Evolutionary conservation across 2,888 invertebrate species (phyloP).

Genomic region (Subacronicta megacephala): DNA sequence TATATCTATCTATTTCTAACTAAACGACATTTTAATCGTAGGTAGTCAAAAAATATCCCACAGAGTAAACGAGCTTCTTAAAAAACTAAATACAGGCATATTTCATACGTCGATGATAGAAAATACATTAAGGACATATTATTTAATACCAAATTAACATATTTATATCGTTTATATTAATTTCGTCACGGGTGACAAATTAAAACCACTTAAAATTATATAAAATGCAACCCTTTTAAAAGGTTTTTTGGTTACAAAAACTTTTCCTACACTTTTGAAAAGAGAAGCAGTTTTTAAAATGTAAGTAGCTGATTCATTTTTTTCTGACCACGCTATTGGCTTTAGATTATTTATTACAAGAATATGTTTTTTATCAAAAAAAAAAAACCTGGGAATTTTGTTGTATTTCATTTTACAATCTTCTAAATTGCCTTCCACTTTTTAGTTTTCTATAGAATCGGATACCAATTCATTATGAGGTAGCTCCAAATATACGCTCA

Average conservation of each 20-base stretch:
- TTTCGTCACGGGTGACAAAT: constrained; percentile 82
- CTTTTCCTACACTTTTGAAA: constrained; percentile 17
- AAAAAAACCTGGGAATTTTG: too few species aligned
- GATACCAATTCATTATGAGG: too few species aligned
- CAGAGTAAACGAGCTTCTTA: constrained; percentile 53
- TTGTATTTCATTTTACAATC: too few species aligned
- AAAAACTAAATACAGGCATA: constrained; percentile 50
- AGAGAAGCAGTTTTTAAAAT: constrained; percentile 4
- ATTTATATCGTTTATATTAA: constrained; percentile 69
- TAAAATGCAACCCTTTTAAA: constrained; percentile 57
- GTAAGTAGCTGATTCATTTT: constrained; percentile 35
- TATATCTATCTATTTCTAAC: constrained; percentile 24
- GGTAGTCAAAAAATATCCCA: constrained; percentile 45
- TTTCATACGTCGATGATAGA: constrained; percentile 54
- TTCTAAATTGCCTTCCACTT: too few species aligned
- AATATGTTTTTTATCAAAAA: too few species aligned
- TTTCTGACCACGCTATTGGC: background rate
- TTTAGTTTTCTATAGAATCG: too few species aligned
- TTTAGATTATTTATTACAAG: too few species aligned
- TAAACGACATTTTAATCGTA: constrained; percentile 43
- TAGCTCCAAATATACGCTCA: too few species aligned
- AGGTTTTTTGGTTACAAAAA: constrained; percentile 18
- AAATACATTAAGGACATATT: constrained; percentile 51
- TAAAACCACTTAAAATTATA: constrained; percentile 71
- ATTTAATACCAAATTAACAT: constrained; percentile 70